Evolutionary conservation across 2,888 invertebrate genomes (phyloP), one percentile per base, ranked within the genome.

Genomic region (Reticulitermes lucifugus): DNA sequence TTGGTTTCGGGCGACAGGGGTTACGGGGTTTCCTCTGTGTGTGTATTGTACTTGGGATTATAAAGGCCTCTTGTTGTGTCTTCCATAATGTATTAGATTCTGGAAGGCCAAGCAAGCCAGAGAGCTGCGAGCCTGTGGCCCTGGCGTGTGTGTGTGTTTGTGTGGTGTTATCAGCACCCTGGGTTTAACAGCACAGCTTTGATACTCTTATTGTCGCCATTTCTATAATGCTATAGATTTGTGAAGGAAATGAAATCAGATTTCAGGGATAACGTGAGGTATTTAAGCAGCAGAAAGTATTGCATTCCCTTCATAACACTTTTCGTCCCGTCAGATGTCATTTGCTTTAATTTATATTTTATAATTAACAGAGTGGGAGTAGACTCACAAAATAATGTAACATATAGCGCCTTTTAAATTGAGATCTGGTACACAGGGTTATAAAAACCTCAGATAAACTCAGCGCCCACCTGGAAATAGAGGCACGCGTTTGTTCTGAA

Each of bases 51-150:
- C 35, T 60, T 79, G 59, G 85, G 81, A 85, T 80, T 85, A 85
- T 81, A 85, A 81, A 75, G n/a, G 43, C 35, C 41, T 21, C 12
- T 81, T 46, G 73, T 22, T 81, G 85, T 70, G 85, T 70, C 84
- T 85, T 85, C 81, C 85, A 85, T 85, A 85, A 85, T 85, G 85
- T 73, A 85, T 85, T 70, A 85, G 84, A 60, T 9, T 46, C n/a
- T 22, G 41, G 43, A 77, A 43, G 75, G 7, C 25, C 21, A 41
- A 71, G 71, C 10, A 55, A 59, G 3, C 6, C 9, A 55, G 79
- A 22, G 22, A 51, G 73, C 73, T 73, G 12, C 18, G 41, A 41
- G 4, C 12, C 12, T 65, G 25, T 65, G 65, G 65, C n/a, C 46
- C 46, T 46, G 12, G 4, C 46, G 55, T 7, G 51, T 51, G 51